phyloP scores from a whole-genome alignment of 2,888 invertebrate genomes.

The Liodrosophila aerea region DNA sequence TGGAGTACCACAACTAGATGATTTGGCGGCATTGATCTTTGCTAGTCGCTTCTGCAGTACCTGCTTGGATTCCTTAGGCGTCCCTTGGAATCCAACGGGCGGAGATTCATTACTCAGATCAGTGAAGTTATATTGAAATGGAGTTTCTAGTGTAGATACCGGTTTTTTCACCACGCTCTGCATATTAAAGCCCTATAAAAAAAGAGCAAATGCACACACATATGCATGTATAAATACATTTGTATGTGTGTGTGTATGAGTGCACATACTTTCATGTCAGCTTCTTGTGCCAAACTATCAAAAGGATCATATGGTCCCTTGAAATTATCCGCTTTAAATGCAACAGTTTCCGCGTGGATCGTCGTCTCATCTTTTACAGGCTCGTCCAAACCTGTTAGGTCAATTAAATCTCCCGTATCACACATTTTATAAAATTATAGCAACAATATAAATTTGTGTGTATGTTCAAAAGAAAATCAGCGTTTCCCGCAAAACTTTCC shows the following conservation, averaged over 20 bases:
- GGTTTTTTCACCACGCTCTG: conserved; percentile 8
- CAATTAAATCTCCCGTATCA: conserved; percentile 58
- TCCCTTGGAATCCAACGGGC: conserved; percentile 23
- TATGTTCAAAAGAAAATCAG: conserved; percentile 28
- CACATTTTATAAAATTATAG: conserved; percentile 36
- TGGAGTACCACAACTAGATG: too few species aligned
- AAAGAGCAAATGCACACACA: conserved; percentile 3
- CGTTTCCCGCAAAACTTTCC: conserved; percentile 30
- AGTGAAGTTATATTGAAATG: conserved; percentile 11
- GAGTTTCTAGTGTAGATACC: not conserved
- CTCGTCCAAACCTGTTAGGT: conserved; percentile 49
- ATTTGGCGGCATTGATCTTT: not conserved
- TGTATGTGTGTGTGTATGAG: conserved; percentile 5
- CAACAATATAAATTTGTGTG: conserved; percentile 13
- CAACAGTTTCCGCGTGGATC: conserved; percentile 14
- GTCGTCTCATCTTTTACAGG: conserved; percentile 28
- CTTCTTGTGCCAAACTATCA: conserved; percentile 61
- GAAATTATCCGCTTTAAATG: conserved; percentile 28
- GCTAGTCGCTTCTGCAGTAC: too few species aligned
- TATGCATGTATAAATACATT: not conserved
- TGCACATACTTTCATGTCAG: conserved; percentile 53
- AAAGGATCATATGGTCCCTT: conserved; percentile 66
- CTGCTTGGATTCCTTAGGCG: not conserved
- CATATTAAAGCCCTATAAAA: conserved; percentile 36
- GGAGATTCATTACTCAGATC: conserved; percentile 53